Evolutionary conservation across 2,888 invertebrate species (phyloP), one percentile per base, ranked within the genome.

Genomic region (Atethmia centrago): DNA sequence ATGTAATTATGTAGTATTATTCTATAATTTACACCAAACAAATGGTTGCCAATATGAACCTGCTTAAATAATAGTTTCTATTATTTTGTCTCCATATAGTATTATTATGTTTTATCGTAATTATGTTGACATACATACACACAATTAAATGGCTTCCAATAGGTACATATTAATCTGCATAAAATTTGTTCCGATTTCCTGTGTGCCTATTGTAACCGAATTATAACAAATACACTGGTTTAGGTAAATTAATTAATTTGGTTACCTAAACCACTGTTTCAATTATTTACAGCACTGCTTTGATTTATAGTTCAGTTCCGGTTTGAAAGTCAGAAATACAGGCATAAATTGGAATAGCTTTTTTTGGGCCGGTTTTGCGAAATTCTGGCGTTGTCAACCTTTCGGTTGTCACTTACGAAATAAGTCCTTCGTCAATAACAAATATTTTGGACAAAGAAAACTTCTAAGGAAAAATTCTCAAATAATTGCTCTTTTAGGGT

Each of bases 281-380:
- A 36, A 31, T 58, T 5, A 64, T 51, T 51, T n/a, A 72, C 51
- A 45, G 1, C 7, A 40, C 28, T 8, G 40, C 28, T 56, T 72
- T 49, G 58, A 71, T 72, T 71, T 40, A 71, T 49, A 21, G 2
- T 7, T 49, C 10, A 21, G 16, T 40, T 47, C 45, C 45, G 70
- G 10, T 19, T 2, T 12, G 9, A 19, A 16, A 28, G 21, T 3
- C 16, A 45, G 16, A 25, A 62, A 31, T 31, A 9, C n/a, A 19
- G 42, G 40, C n/a, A 67, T 45, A 45, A 0, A 42, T 42, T 19
- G 16, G 16, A 42, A 31, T 45, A 31, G 12, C 0, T 9, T 25
- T 4, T 45, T 36, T 31, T 65, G 12, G 12, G 21, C 9, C 21
- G 1, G 1, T 58, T 58, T 66, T 9, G 19, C 14, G 21, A 58